phyloP scores from a whole-genome alignment of 2,113 vertebrate species.

The Petroica traversi region DNA sequence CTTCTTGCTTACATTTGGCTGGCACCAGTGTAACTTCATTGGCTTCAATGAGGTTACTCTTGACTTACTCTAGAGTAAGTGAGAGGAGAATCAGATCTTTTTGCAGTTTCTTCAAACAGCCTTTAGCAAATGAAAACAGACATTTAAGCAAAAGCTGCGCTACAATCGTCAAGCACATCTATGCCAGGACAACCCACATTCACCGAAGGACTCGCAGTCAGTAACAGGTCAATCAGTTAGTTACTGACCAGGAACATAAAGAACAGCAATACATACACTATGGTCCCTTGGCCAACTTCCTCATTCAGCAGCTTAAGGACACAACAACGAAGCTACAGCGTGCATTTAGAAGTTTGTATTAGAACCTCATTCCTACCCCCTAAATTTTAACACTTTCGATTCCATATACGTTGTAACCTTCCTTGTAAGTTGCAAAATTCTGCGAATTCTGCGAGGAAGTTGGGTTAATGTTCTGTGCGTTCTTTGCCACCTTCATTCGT shows the following conservation, averaged over 20 bases:
- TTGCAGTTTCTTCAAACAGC: slow-evolving; percentile 65
- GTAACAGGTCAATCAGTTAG: slow-evolving; percentile 51
- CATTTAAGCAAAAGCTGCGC: slow-evolving; percentile 54
- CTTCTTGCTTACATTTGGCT: slow-evolving; percentile 20
- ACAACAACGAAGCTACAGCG: slow-evolving; percentile 86
- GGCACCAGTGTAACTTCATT: slow-evolving; percentile 37
- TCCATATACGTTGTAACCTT: slow-evolving; percentile 99
- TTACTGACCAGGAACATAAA: slow-evolving; percentile 49
- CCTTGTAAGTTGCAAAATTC: slow-evolving; percentile 99
- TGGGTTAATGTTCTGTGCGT: slow-evolving; percentile 99
- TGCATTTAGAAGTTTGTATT: slow-evolving; percentile 92
- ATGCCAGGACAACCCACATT: slow-evolving; percentile 57
- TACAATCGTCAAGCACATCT: slow-evolving; percentile 68
- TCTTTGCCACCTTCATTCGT: slow-evolving; percentile 99
- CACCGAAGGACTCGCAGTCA: slow-evolving; percentile 48
- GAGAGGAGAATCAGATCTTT: slow-evolving; percentile 56
- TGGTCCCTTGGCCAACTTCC: slow-evolving; percentile 83
- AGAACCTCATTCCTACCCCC: slow-evolving; percentile 99
- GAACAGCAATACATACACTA: slow-evolving; percentile 75
- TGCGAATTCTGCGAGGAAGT: slow-evolving; percentile 99
- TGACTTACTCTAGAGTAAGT: slow-evolving; percentile 21
- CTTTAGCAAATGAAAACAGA: slow-evolving; percentile 72
- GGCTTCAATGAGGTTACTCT: slow-evolving; percentile 39
- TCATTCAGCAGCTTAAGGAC: slow-evolving; percentile 87
- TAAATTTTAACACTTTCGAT: slow-evolving; percentile 99